Evolutionary conservation across 2,113 vertebrate species (phyloP), one percentile per base, ranked within the genome.

Genomic region (Gila orcuttii): DNA sequence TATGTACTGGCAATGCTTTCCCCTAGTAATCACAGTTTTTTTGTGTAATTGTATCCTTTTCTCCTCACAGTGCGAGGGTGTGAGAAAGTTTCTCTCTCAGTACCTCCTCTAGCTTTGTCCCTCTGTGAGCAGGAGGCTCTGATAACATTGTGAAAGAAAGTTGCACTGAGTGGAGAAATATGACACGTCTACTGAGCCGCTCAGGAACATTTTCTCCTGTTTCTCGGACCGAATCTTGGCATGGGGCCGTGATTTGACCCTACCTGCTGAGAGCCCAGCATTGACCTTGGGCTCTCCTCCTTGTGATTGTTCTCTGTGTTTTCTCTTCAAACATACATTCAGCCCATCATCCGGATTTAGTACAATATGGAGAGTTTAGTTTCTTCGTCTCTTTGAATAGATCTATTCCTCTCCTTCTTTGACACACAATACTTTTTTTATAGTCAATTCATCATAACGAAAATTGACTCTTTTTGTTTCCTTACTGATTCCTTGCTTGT

Each of bases 81-180:
- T 80, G 87, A 85, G 87, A 77, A 68, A 69, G 59, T 73, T 87
- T 68, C 33, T 76, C 47, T 55, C 83, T 87, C 74, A 6, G 82
- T 62, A 68, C 71, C 76, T 79, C 42, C 42, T n/a, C 82, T 82
- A 36, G 52, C 88, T 75, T 75, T 79, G 64, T 55, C 47, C n/a
- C n/a, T 55, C 82, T 39, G 17, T 83, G 79, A 85, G 71, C 17
- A 52, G 74, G 83, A 66, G 25, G 88, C 77, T 90, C 85, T 82
- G 52, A 86, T 86, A 88, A 87, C 87, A 89, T 3, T 79, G 79
- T 82, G 74, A 71, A 80, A 90, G 86, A n/a, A 86, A 88, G 25
- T 78, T 83, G 85, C 87, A 83, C 87, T 91, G 60, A 91, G 77
- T 39, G 89, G 89, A 90, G 89, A 93, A 93, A 93, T 93, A 86